Evolutionary conservation across 2,888 invertebrate species (phyloP), one percentile per base, ranked within the genome.

Genomic region (Ashinkailepas kermadecensis): DNA sequence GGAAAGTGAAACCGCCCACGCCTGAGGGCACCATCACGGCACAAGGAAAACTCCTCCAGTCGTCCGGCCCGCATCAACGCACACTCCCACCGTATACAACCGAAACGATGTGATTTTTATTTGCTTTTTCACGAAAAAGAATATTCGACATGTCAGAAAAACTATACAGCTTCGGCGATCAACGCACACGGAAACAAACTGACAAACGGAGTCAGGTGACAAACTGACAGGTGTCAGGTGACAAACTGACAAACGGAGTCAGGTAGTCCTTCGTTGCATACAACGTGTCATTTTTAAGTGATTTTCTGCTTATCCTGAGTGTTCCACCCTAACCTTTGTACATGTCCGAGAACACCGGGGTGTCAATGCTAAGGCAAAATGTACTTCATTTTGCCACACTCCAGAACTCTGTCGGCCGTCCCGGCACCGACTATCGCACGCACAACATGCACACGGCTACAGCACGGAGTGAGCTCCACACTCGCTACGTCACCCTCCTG

Each of bases 271-370:
- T 39, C 39, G 39, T 39, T 39, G 39, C 39, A 39, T 4, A 39
- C 39, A 39, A 3, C 62, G 18, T 18, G 18, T 15, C 10, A 67
- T 70, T 70, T 70, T 70, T 70, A 70, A 39, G 25, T 70, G 25
- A 70, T 70, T 70, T 70, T 70, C 70, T 70, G 70, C 15, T 15
- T 74, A 74, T 74, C 74, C 74, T 74, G 74, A 74, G 74, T 56
- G 25, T 8, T 39, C 39, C 25, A n/a, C 70, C 10, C 54, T 54
- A 39, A n/a, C 74, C 56, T 74, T 74, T 74, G 74, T 74, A 74
- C 74, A 74, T 74, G 13, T 70, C 70, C 15, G 70, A 13, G 70
- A 67, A 70, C 23, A 10, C 25, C n/a, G 21, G 9, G 21, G n/a
- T 15, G 54, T 21, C 39, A 23, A 74, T 74, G 39, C 56, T 21